Base-by-base conservation (phyloP, 2,113 vertebrate species). In the Anarrhichthys ocellatus region DNA sequence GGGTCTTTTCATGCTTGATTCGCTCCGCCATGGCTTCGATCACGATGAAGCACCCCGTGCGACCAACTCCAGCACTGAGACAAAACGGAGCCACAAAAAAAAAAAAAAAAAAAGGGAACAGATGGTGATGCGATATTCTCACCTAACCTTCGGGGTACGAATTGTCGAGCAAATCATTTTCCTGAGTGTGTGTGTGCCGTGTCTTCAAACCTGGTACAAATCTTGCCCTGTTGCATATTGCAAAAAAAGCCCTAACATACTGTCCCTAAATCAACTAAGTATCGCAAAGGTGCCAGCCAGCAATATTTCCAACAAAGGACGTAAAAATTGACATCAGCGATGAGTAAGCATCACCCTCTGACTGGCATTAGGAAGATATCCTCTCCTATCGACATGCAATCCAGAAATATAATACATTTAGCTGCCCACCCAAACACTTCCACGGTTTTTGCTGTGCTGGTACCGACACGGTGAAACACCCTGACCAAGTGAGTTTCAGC, bases 21-120 rank as follows among this genome's bases (percentile, higher is more conserved):
- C 98, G 96, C 94, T 99, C 98, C 87, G 97, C 93, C 98, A 99
- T 99, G 94, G 96, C 98, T 91, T 99, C 98, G 92, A 99, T 99
- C 89, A 99, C 98, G 75, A 99, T 97, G 96, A 99, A 99, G 94
- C 98, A 99, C 80, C 98, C 98, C 18, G 98, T 99, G 82, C 98
- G 96, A 83, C 98, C 98, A 72, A 99, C 98, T 87, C 98, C 98
- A 83, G 98, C 98, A 74, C 98, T 99, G 78, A 38, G 94, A 69
- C 1, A 4, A 27, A 29, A 18, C 7, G 8, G 59, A 11, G 27
- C 24, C 6, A 27, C 2, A 6, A 14, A 7, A 20, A 50, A 1
- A 22, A 52, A 42, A 27, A 9, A 8, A 10, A 29, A 40, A 77
- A 24, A 1, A n/a, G 8, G 6, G 11, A 34, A 18, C 62, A 78